Conservation (phyloP, 2,888 invertebrate genomes). For the Onchidella celtica region DNA sequence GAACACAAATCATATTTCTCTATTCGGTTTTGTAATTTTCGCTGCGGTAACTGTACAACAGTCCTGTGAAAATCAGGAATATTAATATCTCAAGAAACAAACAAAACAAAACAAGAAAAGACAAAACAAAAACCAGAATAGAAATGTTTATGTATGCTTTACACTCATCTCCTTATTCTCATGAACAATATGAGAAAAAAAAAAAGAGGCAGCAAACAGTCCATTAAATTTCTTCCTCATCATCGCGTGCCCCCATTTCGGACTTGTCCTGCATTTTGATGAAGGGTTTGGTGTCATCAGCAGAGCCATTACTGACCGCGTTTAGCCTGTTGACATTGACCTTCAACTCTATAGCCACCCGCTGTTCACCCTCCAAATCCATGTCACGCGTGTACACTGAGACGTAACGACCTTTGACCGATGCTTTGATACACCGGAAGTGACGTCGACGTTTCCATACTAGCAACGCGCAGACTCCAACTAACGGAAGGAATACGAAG, state of each 20-base stretch:
- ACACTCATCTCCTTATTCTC: too few relatives aligned
- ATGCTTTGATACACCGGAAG: conserved; percentile 15
- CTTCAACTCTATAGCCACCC: conserved; percentile 25
- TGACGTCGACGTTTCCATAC: conserved; percentile 45
- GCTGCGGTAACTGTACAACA: too few relatives aligned
- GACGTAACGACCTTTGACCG: conserved; percentile 36
- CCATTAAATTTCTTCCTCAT: neutral
- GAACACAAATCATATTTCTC: too few relatives aligned
- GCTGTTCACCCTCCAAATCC: conserved; percentile 9
- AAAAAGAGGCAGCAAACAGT: too few relatives aligned
- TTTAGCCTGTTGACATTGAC: neutral
- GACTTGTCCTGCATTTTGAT: neutral
- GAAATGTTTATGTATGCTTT: too few relatives aligned
- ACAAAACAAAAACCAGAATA: too few relatives aligned
- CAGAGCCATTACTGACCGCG: conserved; percentile 32
- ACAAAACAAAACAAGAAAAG: too few relatives aligned
- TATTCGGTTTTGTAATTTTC: too few relatives aligned
- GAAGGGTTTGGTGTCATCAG: neutral
- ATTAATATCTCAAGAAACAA: too few relatives aligned
- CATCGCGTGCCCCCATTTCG: neutral
- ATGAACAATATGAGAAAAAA: too few relatives aligned
- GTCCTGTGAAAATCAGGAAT: too few relatives aligned
- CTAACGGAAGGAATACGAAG: neutral
- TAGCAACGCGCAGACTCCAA: conserved; percentile 15
- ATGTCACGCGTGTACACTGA: conserved; percentile 32